phyloP scores from a whole-genome alignment of 2,888 invertebrate species.

The Coremacera marginata region DNA sequence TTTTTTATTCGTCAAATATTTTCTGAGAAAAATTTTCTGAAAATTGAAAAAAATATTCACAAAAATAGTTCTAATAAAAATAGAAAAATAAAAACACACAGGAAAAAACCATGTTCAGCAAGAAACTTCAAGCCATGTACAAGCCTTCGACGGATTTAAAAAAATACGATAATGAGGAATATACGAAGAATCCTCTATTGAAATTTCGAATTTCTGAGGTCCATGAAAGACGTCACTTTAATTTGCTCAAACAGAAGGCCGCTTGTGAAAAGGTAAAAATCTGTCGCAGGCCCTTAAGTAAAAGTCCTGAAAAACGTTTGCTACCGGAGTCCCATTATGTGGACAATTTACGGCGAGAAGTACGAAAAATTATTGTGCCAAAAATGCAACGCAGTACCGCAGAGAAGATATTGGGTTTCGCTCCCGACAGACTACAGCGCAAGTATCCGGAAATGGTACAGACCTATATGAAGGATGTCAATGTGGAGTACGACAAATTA shows the following conservation, averaged over 20 bases:
- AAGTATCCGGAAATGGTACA: slow-evolving; percentile 72
- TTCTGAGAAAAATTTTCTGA: not conserved
- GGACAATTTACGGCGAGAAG: slow-evolving; percentile 72
- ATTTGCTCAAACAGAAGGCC: slow-evolving; percentile 63
- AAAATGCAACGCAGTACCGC: slow-evolving; percentile 76
- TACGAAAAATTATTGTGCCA: slow-evolving; percentile 73
- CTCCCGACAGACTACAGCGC: slow-evolving; percentile 72
- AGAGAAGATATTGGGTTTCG: slow-evolving; percentile 73
- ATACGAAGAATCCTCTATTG: slow-evolving; percentile 65
- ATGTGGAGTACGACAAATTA: slow-evolving; percentile 73
- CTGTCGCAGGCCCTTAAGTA: slow-evolving; percentile 50
- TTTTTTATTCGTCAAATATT: slow-evolving; percentile 5
- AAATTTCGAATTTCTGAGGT: slow-evolving; percentile 65
- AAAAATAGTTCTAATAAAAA: not conserved
- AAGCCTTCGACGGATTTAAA: slow-evolving; percentile 63
- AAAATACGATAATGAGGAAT: slow-evolving; percentile 67
- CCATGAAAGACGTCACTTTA: slow-evolving; percentile 63
- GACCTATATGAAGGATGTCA: slow-evolving; percentile 71
- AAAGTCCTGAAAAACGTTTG: slow-evolving; percentile 70
- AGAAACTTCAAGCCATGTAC: slow-evolving; percentile 61
- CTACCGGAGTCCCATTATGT: slow-evolving; percentile 72
- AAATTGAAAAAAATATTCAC: not conserved
- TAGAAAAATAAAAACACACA: not conserved
- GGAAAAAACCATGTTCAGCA: slow-evolving; percentile 56
- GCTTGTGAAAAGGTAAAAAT: slow-evolving; percentile 64